Evolutionary conservation across 2,888 invertebrate genomes (phyloP).

Genomic region (Teleogryllus oceanicus): DNA sequence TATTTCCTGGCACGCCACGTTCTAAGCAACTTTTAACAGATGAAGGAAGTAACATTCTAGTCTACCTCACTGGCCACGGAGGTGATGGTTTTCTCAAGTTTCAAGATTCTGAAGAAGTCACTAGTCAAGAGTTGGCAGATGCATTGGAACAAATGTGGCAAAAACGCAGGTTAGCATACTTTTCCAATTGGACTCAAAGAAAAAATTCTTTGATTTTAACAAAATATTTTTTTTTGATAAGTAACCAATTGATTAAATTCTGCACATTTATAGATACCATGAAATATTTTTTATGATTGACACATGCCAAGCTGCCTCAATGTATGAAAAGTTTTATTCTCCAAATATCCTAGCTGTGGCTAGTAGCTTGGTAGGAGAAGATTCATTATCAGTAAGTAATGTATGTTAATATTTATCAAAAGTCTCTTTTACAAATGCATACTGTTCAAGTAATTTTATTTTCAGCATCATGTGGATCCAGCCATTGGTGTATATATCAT

Average conservation of each 20-base stretch:
- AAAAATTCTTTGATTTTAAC: background rate
- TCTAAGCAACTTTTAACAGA: conserved; percentile 93
- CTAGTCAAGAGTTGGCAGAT: conserved; percentile 96
- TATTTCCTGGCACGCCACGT: conserved; percentile 88
- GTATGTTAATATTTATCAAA: background rate
- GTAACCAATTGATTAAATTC: background rate
- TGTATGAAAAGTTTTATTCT: conserved; percentile 97
- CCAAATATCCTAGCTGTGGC: conserved; percentile 97
- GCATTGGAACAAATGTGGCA: conserved; percentile 99
- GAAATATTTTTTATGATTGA: conserved; percentile 98
- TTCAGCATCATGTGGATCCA: conserved; percentile 95
- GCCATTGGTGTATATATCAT: conserved; percentile 99
- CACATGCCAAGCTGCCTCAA: conserved; percentile 97
- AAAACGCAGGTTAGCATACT: conserved; percentile 69
- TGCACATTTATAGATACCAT: conserved; percentile 67
- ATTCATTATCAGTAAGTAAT: conserved; percentile 82
- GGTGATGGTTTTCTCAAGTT: conserved; percentile 99
- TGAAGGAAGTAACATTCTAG: conserved; percentile 93
- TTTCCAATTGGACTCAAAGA: background rate
- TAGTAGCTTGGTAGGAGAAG: conserved; percentile 97
- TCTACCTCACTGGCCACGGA: conserved; percentile 94
- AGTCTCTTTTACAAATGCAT: too few species aligned
- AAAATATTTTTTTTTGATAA: background rate
- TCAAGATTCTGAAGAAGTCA: conserved; percentile 98
- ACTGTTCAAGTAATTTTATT: conserved; percentile 42